Base-by-base conservation (phyloP, 2,888 invertebrate genomes). In the Hypselothyrea guttata region DNA sequence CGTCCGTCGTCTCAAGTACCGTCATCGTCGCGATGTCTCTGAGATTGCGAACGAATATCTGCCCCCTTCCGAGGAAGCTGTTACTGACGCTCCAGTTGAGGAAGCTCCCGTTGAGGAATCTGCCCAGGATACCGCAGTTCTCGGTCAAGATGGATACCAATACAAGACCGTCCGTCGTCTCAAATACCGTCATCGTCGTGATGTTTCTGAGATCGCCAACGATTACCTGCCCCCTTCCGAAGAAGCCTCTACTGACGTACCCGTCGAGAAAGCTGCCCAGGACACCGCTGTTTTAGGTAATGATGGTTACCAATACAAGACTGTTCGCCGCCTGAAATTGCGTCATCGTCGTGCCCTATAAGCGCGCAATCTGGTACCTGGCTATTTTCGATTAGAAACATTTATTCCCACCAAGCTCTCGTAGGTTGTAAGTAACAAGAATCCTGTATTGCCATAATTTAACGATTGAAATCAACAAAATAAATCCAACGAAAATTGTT, bases 91-190 rank as follows among this genome's bases (percentile, higher is more conserved):
- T 4, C 47, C 72, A 0, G 30, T 63, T 4, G 71, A 62, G 1
- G 72, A 69, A 37, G 71, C 45, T 4, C 52, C 72, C 0, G 30
- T 61, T 4, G 71, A 62, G 1, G 72, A 69, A 41, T 59, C 37
- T 4, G 48, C 61, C 0, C 63, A 63, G 30, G 57, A 63, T 2
- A 12, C 70, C 18, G 71, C 81, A 7, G 71, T 69, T 2, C 67
- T 79, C 2, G 65, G 42, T 7, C 63, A 54, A 2, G 72, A 83
- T 67, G 83, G 79, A 0, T 83, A 82, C 49, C 58, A 78, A 8
- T 86, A 87, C 55, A 87, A 86, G 60, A 86, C 86, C 0, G 73
- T 86, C 0, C 78, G 87, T n/a, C 75, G 82, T 2, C 53, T 86
- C 18, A 86, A 85, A 18, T 83, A 76, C 9, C 75, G 86, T 0